These are phyloP conservation scores for Crotalus tigris DNA, from an alignment of 2,113 vertebrate genomes.

Conservation along the genomic window DNA sequence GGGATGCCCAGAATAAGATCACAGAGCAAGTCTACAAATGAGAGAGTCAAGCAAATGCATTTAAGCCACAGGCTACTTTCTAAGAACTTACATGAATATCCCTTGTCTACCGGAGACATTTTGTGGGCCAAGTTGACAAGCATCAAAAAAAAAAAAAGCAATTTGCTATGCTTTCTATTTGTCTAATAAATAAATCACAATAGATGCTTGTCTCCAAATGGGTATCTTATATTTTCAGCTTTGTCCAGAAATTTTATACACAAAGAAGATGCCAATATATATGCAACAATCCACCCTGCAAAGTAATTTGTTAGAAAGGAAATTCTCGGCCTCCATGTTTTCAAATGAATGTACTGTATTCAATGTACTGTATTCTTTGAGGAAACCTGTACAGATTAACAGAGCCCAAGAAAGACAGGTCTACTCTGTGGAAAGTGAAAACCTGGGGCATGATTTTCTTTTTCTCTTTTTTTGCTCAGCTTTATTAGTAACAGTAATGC, in stretches of 20 bases:
- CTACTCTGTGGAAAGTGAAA: neutral
- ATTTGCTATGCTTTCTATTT: neutral
- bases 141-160: neutral
- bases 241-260: neutral
- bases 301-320: neutral
- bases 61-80: neutral
- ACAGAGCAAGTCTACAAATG: neutral
- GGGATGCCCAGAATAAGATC: neutral
- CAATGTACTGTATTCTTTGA: no score
- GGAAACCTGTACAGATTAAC: neutral
- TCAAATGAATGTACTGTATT: neutral
- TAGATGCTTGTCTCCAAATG: neutral
- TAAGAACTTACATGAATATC: neutral
- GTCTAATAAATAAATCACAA: neutral
- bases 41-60: neutral
- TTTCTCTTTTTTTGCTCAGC: neutral
- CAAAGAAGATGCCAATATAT: neutral
- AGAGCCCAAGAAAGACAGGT: no score
- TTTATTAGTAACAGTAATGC: slow-evolving; percentile 41
- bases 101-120: neutral
- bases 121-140: neutral
- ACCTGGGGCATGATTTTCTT: neutral
- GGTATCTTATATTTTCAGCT: neutral
- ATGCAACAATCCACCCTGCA: neutral
- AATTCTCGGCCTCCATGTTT: neutral